Evolutionary conservation across 2,888 invertebrate genomes (phyloP).

Genomic region (Galerucella pusilla): DNA sequence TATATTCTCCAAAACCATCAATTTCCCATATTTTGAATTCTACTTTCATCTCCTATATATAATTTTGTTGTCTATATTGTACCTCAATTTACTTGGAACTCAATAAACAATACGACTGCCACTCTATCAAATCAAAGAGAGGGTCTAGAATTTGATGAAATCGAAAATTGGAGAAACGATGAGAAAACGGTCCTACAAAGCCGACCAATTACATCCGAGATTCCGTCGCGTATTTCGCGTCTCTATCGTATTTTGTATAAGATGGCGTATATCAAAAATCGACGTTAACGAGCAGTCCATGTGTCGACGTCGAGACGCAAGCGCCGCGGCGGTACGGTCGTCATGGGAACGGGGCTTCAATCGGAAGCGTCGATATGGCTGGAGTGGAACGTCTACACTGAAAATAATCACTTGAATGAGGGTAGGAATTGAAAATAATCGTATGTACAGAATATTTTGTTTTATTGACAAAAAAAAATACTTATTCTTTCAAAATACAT

Average conservation of each 20-base stretch:
- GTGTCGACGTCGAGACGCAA: conserved; percentile 58
- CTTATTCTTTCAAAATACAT: too few relatives aligned
- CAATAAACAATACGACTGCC: neutral
- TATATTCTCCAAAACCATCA: too few relatives aligned
- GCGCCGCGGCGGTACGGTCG: conserved; percentile 48
- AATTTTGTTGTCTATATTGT: neutral
- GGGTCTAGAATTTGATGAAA: conserved; percentile 13
- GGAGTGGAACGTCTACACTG: conserved; percentile 42
- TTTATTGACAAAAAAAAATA: too few relatives aligned
- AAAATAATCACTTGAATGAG: conserved; percentile 5
- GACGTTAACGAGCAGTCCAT: conserved; percentile 63
- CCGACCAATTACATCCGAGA: conserved; percentile 32
- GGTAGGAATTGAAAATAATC: too few relatives aligned
- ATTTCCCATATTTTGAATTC: too few relatives aligned
- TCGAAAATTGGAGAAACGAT: conserved; percentile 30
- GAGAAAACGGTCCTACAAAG: conserved; percentile 26
- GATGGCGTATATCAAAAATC: conserved; percentile 68
- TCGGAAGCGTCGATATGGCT: conserved; percentile 64
- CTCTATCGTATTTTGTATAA: conserved; percentile 56
- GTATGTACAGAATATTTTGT: too few relatives aligned
- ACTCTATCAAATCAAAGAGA: conserved; percentile 15
- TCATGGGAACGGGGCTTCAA: conserved; percentile 61
- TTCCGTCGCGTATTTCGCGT: conserved; percentile 22
- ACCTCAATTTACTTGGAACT: neutral
- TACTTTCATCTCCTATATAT: too few relatives aligned